phyloP scores from a whole-genome alignment of 2,113 vertebrate genomes.

The Thamnaconus septentrionalis region DNA sequence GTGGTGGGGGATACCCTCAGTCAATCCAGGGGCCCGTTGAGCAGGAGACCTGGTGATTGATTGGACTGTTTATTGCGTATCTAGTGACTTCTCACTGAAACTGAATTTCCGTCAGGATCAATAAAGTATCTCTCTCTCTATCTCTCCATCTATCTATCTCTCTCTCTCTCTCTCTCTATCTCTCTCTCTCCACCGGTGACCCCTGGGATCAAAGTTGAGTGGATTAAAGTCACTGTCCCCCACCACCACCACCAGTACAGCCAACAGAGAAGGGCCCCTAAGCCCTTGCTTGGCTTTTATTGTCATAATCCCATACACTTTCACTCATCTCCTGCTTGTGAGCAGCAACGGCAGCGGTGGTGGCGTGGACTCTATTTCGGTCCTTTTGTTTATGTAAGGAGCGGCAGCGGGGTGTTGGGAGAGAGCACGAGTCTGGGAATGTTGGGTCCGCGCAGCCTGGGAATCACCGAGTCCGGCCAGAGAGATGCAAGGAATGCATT shows the following conservation, averaged over 20 bases:
- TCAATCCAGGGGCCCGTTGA: too few species aligned
- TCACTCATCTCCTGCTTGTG: not conserved
- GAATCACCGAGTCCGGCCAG: conserved; percentile 8
- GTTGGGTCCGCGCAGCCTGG: conserved; percentile 27
- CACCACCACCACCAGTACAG: not conserved
- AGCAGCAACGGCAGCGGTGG: conserved; percentile 15
- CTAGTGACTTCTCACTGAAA: too few species aligned
- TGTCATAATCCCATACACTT: conserved; percentile 61
- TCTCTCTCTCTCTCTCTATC: too few species aligned
- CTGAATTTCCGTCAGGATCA: too few species aligned
- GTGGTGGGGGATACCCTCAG: too few species aligned
- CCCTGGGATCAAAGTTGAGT: conserved; percentile 57
- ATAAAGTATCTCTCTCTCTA: too few species aligned
- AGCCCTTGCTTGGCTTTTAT: conserved; percentile 48
- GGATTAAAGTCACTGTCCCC: conserved; percentile 57
- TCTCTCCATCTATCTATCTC: too few species aligned
- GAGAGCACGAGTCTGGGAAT: conserved; percentile 66
- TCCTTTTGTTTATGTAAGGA: conserved; percentile 68
- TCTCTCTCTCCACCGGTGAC: conserved; percentile 33
- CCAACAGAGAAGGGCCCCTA: conserved; percentile 42
- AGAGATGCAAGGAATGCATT: too few species aligned
- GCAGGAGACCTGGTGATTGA: too few species aligned
- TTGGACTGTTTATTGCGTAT: too few species aligned
- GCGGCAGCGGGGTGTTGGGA: conserved; percentile 41
- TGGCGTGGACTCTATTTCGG: conserved; percentile 61